Evolutionary conservation across 2,113 vertebrate genomes (phyloP).

Genomic region (Myanophis thanlyinensis): DNA sequence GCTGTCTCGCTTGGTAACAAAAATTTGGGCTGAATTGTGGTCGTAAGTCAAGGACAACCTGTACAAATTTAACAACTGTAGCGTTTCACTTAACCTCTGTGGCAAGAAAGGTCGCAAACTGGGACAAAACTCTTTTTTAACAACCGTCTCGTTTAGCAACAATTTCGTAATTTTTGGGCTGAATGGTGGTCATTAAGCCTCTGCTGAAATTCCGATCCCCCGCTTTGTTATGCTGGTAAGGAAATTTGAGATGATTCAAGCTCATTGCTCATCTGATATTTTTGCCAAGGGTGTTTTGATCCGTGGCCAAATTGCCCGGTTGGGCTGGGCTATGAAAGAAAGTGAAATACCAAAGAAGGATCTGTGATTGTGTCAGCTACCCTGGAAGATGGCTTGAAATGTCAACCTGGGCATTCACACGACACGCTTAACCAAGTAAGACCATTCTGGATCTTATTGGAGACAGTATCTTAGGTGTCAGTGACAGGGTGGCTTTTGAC

Average conservation of each 20-base stretch:
- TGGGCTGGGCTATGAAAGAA: neutral
- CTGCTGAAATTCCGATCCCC: neutral
- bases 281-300: neutral
- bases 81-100: neutral
- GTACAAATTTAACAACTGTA: neutral
- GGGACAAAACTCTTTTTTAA: neutral
- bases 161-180: neutral
- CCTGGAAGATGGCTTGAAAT: neutral
- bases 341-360: neutral
- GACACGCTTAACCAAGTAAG: neutral
- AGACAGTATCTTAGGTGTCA: neutral
- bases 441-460: neutral
- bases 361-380: neutral
- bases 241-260: neutral
- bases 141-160: neutral
- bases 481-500: neutral
- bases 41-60: neutral
- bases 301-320: neutral
- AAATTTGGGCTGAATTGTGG: neutral
- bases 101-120: neutral
- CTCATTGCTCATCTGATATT: neutral
- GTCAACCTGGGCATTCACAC: neutral
- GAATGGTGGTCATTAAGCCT: neutral
- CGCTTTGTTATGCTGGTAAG: neutral
- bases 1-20: neutral